A percentile compares a stretch with the other conserved stretches of the same genome.
phyloP scores from a whole-genome alignment of 2,797 vertebrate species.

The Lepilemur septentrionalis region DNA sequence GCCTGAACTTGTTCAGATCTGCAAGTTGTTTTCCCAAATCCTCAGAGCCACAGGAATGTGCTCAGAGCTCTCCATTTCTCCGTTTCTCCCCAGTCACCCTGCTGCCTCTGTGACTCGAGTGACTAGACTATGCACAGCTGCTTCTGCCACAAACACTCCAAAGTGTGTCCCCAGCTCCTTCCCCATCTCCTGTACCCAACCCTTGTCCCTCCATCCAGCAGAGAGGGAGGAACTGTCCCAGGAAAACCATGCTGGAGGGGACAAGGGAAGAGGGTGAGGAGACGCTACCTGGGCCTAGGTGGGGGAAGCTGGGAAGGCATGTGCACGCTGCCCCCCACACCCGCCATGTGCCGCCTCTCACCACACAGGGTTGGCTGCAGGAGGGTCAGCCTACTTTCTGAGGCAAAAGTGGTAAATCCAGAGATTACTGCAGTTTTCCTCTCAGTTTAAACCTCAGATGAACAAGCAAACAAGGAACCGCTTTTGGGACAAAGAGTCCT shows the following conservation, averaged over 20 bases:
- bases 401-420: neutral
- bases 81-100: neutral
- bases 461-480: neutral
- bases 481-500: neutral
- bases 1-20: neutral
- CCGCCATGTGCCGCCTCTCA: neutral
- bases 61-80: neutral
- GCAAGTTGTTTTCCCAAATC: neutral
- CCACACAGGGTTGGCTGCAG: neutral
- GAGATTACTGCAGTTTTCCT: neutral
- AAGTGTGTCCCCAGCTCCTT: neutral
- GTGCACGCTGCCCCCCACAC: neutral
- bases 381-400: neutral
- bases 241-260: neutral
- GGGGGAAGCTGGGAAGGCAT: neutral
- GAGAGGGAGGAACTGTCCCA: neutral
- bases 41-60: neutral
- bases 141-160: neutral
- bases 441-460: neutral
- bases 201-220: neutral
- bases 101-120: neutral
- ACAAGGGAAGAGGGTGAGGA: neutral
- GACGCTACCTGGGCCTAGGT: neutral
- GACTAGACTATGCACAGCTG: neutral
- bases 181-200: neutral